Percentiles rank a stretch among this genome's conserved stretches.
phyloP scores from a whole-genome alignment of 2,888 invertebrate genomes.

The Endomychus coccineus region DNA sequence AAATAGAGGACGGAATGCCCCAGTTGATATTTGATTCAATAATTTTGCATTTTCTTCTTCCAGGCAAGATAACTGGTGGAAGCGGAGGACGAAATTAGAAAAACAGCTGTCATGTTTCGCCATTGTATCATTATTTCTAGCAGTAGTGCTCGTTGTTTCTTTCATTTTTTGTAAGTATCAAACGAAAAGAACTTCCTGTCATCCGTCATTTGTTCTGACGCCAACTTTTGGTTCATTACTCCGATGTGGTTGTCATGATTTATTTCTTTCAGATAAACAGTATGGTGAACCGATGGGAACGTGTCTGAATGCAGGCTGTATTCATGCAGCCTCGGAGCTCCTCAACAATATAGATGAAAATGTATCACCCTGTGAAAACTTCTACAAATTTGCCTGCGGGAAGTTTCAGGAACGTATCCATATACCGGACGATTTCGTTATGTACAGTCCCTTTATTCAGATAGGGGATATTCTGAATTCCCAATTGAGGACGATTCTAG shows the following conservation, averaged over 20 bases:
- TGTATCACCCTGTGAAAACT: conserved; percentile 66
- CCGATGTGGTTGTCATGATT: too few relatives aligned
- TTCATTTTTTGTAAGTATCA: conserved; percentile 18
- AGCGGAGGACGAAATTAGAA: conserved; percentile 56
- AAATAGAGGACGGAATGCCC: too few relatives aligned
- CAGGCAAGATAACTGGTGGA: conserved; percentile 23
- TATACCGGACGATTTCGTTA: conserved; percentile 58
- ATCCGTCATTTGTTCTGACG: too few relatives aligned
- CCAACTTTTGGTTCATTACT: background rate
- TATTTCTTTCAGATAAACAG: conserved; percentile 9
- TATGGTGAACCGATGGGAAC: conserved; percentile 11
- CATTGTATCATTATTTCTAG: conserved; percentile 48
- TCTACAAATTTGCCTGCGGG: conserved; percentile 67
- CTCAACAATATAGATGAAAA: conserved; percentile 56
- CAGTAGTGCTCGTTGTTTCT: conserved; percentile 40
- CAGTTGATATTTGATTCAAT: too few relatives aligned
- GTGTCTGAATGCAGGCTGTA: conserved; percentile 17
- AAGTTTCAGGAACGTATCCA: conserved; percentile 55
- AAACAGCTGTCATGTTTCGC: conserved; percentile 50
- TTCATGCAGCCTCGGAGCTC: conserved; percentile 52
- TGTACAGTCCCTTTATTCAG: conserved; percentile 42
- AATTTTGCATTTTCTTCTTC: too few relatives aligned
- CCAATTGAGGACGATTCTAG: conserved; percentile 43
- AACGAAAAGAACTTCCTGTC: background rate
- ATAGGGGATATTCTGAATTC: conserved; percentile 36